These are phyloP conservation scores for Pogonomyrmex barbatus DNA, from an alignment of 1,140 invertebrate genomes.

Conservation along the genomic window DNA sequence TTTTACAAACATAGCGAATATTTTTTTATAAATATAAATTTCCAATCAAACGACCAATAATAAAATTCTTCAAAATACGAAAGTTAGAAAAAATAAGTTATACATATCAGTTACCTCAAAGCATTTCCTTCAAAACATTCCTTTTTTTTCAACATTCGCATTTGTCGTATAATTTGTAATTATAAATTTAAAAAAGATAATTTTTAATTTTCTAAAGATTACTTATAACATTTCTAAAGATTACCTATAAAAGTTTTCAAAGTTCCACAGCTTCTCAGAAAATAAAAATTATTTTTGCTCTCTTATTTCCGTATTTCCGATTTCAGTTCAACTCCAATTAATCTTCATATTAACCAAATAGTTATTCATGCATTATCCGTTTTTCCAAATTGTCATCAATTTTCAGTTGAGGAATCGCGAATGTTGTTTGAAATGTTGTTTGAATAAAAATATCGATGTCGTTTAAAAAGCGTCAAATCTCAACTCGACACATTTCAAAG, in stretches of 20 bases:
- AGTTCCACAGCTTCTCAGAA: neutral
- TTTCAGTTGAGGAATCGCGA: neutral
- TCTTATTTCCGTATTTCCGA: neutral
- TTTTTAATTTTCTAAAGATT: neutral
- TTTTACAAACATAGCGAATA: neutral
- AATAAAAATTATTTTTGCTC: neutral
- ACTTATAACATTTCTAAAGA: neutral
- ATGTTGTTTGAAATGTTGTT: too few species aligned
- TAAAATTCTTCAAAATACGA: slow-evolving; percentile 9
- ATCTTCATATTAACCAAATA: neutral
- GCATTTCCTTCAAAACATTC: neutral
- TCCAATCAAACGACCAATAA: neutral
- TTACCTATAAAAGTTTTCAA: neutral
- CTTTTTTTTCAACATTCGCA: neutral
- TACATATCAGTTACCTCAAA: neutral
- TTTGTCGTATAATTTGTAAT: neutral
- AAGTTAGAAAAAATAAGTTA: neutral
- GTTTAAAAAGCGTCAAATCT: neutral
- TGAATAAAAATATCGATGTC: neutral
- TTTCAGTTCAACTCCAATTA: neutral
- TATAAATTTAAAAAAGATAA: neutral
- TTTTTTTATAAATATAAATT: slow-evolving; percentile 18
- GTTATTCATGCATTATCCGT: neutral
- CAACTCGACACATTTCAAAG: neutral
- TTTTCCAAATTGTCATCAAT: neutral